Evolutionary conservation across 2,797 vertebrate species (phyloP).

Genomic region (Rhinoraja longicauda): DNA sequence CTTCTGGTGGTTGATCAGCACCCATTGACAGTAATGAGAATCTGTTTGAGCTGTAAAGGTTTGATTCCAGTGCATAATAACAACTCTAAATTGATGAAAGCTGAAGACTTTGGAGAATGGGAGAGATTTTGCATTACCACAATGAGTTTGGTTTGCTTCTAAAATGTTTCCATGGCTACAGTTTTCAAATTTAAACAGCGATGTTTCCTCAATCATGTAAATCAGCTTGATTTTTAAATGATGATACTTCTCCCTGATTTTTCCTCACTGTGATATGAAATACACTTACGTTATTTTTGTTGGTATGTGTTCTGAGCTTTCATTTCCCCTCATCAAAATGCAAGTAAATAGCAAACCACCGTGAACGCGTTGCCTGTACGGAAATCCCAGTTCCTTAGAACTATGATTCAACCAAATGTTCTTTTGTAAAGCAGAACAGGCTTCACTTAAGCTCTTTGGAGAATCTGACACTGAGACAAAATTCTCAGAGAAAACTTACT

Average conservation of each 20-base stretch:
- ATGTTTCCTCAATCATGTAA: not conserved
- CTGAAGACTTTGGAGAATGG: not conserved
- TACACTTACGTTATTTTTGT: not conserved
- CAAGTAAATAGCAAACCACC: not conserved
- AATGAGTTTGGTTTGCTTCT: not conserved
- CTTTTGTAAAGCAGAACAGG: not conserved
- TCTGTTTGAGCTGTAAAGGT: slow-evolving; percentile 32
- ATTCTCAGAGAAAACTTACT: not conserved
- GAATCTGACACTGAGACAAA: not conserved
- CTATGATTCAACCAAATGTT: not conserved
- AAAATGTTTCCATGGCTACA: slow-evolving; percentile 30
- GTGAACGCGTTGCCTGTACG: not conserved
- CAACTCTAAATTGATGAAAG: slow-evolving; percentile 30
- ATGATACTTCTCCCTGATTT: not conserved
- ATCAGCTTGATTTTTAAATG: slow-evolving; percentile 22
- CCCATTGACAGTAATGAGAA: no score
- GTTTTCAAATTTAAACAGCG: not conserved
- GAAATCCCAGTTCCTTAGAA: not conserved
- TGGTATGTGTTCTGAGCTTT: not conserved
- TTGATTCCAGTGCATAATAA: slow-evolving; percentile 21
- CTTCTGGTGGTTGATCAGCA: not conserved
- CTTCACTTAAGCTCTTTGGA: not conserved
- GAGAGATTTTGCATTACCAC: not conserved
- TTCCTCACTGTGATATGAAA: not conserved
- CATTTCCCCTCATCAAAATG: not conserved